Base-by-base conservation (phyloP, 30 jellyfish, hydroid and myxozoan species). In the Clytia hemisphaerica region DNA sequence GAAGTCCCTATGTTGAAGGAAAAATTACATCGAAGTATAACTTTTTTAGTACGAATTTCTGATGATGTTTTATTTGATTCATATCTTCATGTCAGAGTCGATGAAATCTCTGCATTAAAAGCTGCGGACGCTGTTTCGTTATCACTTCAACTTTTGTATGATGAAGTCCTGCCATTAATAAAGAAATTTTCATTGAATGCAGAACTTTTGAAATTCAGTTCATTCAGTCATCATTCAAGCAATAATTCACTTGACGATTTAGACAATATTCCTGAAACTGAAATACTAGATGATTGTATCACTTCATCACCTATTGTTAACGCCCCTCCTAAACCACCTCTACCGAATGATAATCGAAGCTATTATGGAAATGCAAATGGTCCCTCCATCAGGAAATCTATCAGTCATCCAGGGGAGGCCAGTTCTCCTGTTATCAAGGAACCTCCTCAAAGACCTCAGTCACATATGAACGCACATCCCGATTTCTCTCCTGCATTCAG, bases 51-150 rank as follows among this genome's bases (percentile, higher is more conserved):
- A 47, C 85, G 94, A 16, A 73, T 89, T 46, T 89, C 98, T 1
- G 98, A 89, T 66, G 94, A 89, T 68, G 98, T 89, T 37, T 69
- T 89, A 24, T 89, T 89, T 60, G 98, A 89, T 70, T 81, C 98
- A 57, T 66, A 84, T 32, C 42, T 92, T 5, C 93, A 81, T 80
- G 68, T 44, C 30, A 76, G 62, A n/a, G 86, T 85, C 60, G 98
- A 89, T 59, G 73, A 72, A 61, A 90, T 67, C 21, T 80, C 84
- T 1, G 98, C 98, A 48, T 80, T 80, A 37, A 79, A 83, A 59
- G 98, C 98, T 24, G 95, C 82, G 25, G 98, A 89, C 51, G 80
- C 95, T 6, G 93, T 89, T n/a, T 48, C 80, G 15, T 77, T 67
- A 44, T 81, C 98, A 14, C 58, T 89, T 55, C 71, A 57, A 34